Conservation (phyloP, 2,888 invertebrate species). For the Drosophila conformis region DNA sequence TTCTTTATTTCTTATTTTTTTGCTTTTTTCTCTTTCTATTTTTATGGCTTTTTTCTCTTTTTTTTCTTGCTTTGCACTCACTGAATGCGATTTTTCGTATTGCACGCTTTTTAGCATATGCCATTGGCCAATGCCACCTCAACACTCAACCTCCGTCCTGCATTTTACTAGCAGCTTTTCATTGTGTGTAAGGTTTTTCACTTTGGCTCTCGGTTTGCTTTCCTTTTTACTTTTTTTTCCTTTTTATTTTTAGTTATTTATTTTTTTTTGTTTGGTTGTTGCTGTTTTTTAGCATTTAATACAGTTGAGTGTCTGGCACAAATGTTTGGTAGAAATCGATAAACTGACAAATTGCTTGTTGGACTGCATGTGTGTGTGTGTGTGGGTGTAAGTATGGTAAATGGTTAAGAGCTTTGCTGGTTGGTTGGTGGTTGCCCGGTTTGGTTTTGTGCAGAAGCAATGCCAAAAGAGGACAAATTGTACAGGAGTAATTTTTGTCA, state of each 20-base stretch:
- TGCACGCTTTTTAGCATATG: slow-evolving; percentile 81
- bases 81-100: slow-evolving; percentile 75
- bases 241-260: slow-evolving; percentile 6
- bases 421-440: slow-evolving; percentile 29
- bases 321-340: slow-evolving; percentile 82
- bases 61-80: slow-evolving; percentile 50
- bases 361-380: slow-evolving; percentile 52
- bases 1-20: slow-evolving; percentile 36
- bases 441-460: slow-evolving; percentile 49
- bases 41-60: slow-evolving; percentile 36
- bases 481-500: slow-evolving; percentile 80
- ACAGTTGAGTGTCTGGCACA: slow-evolving; percentile 82
- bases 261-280: slow-evolving; percentile 44
- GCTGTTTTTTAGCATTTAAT: slow-evolving; percentile 81
- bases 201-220: slow-evolving; percentile 59
- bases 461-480: slow-evolving; percentile 79
- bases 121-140: slow-evolving; percentile 69
- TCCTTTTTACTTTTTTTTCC: slow-evolving; percentile 18
- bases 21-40: slow-evolving; percentile 30
- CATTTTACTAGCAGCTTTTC: slow-evolving; percentile 69
- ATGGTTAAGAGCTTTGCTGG: slow-evolving; percentile 77
- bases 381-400: slow-evolving; percentile 61
- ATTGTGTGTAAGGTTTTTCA: slow-evolving; percentile 81
- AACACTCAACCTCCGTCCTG: slow-evolving; percentile 4
- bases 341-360: slow-evolving; percentile 83